Conservation (phyloP, 2,113 vertebrate genomes). For the human region GRCh38 chr12:3204001-3204500, state of each 20-base stretch:
- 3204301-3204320: background rate
- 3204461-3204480: slow-evolving; percentile 17
- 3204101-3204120: background rate
- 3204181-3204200: background rate
- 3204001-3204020: background rate
- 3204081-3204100: background rate
- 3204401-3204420: background rate
- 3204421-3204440: background rate
- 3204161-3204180: slow-evolving; percentile 11
- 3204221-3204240: background rate
- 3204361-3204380: slow-evolving; percentile 49
- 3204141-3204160: slow-evolving; percentile 19
- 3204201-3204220: background rate
- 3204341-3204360: background rate
- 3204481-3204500: slow-evolving; percentile 51
- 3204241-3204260: background rate
- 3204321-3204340: background rate
- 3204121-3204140: background rate
- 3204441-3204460: background rate
- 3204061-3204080: background rate
- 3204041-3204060: background rate
- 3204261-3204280: background rate
- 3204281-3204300: background rate
- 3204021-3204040: background rate
- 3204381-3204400: background rate